phyloP scores from a whole-genome alignment of 1,140 invertebrate species.

The Procambarus clarkii region DNA sequence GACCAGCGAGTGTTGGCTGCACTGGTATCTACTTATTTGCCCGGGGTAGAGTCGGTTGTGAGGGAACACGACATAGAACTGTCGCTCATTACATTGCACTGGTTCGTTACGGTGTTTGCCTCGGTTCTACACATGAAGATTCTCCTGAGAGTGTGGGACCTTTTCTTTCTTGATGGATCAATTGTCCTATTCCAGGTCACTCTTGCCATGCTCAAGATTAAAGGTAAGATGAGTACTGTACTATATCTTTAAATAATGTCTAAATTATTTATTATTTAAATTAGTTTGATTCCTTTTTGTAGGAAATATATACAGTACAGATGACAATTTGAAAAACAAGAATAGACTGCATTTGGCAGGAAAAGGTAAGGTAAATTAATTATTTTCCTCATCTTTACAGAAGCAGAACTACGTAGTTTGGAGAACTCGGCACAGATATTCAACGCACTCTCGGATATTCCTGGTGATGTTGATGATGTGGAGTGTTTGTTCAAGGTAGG shows the following conservation, averaged over 20 bases:
- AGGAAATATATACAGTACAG: no score
- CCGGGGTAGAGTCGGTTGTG: constrained; percentile 91
- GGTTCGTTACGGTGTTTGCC: constrained; percentile 98
- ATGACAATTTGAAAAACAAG: no score
- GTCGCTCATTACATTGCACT: constrained; percentile 96
- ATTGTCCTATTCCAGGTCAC: constrained; percentile 97
- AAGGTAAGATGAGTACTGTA: constrained; percentile 77
- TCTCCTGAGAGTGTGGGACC: constrained; percentile 96
- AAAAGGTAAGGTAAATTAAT: no score
- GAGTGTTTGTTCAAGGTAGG: constrained; percentile 85
- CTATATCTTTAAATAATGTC: background rate
- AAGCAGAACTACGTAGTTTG: constrained; percentile 86
- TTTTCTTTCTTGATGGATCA: constrained; percentile 96
- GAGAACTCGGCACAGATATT: constrained; percentile 98
- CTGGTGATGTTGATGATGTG: constrained; percentile 93
- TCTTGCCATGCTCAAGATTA: constrained; percentile 95
- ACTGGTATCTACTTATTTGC: constrained; percentile 91
- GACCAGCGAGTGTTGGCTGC: constrained; percentile 96
- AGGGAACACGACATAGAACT: constrained; percentile 97
- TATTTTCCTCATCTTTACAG: constrained; percentile 75
- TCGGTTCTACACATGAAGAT: constrained; percentile 99
- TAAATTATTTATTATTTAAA: constrained; percentile 70
- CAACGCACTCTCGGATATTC: constrained; percentile 95
- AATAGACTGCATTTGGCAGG: no score
- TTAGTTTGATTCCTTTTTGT: constrained; percentile 17